Evolutionary conservation across 2,113 vertebrate genomes (phyloP).

Genomic region (Ictalurus punctatus): DNA sequence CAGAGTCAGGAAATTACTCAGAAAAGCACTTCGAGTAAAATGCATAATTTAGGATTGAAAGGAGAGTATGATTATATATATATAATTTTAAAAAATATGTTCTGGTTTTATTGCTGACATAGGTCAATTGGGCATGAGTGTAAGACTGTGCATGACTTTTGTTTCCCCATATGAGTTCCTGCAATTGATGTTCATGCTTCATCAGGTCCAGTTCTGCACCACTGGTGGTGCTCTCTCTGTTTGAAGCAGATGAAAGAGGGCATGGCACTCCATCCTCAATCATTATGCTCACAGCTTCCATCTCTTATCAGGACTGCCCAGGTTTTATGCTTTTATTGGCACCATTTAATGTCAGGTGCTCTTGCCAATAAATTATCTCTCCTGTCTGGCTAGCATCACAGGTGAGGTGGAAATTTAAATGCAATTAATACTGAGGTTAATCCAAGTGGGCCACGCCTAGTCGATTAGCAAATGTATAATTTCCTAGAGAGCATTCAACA

Average conservation of each 20-base stretch:
- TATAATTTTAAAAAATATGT: not conserved
- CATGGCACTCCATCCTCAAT: not conserved
- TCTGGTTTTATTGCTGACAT: not conserved
- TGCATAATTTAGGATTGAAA: not conserved
- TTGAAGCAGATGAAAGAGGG: not conserved
- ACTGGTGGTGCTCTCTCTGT: not conserved
- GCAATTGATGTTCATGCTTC: not conserved
- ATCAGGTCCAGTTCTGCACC: not conserved
- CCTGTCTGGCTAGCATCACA: constrained; percentile 33
- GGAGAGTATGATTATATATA: not conserved
- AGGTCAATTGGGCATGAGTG: not conserved
- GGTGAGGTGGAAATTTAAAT: constrained; percentile 52
- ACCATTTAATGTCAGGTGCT: constrained; percentile 47
- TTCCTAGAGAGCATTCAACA: not conserved
- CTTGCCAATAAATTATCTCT: constrained; percentile 50
- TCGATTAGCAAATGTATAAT: not conserved
- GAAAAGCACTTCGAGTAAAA: not conserved
- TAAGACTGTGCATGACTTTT: not conserved
- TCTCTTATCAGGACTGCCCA: constrained; percentile 59
- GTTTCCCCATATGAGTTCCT: not conserved
- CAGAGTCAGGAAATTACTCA: not conserved
- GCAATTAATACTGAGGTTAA: constrained; percentile 12
- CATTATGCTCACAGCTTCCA: constrained; percentile 34
- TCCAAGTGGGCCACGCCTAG: constrained; percentile 5
- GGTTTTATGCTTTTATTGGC: constrained; percentile 53